phyloP scores from a whole-genome alignment of 35 echinoderm and acorn worm genomes.

The Ophiothrix spiculata region DNA sequence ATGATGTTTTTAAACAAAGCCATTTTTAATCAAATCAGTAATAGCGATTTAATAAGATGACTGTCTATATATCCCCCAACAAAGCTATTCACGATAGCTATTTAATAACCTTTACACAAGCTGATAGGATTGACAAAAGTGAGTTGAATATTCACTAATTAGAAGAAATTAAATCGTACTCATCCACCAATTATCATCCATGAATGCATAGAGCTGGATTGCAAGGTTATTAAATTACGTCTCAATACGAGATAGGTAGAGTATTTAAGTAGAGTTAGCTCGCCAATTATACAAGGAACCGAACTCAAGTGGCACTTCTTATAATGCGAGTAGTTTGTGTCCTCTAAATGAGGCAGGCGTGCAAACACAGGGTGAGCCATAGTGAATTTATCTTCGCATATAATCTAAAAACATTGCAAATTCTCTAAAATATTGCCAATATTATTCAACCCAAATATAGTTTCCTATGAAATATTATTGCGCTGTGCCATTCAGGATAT shows the following conservation, averaged over 20 bases:
- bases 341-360: neutral
- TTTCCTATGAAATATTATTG: neutral
- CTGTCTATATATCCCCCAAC: no score
- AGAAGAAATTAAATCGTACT: neutral
- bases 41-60: no score
- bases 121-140: no score
- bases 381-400: neutral
- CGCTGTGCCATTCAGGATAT: neutral
- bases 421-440: neutral
- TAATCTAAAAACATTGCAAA: neutral
- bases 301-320: neutral
- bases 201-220: neutral
- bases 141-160: conserved; percentile 5
- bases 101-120: no score
- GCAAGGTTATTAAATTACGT: conserved; percentile 3
- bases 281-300: conserved; percentile 1
- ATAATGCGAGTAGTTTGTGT: neutral
- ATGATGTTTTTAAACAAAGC: no score
- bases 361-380: neutral
- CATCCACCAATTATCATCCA: neutral
- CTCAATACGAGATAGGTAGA: neutral
- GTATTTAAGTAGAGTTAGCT: neutral
- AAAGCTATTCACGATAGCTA: no score
- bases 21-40: no score
- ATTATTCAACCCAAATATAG: neutral